phyloP scores from a whole-genome alignment of 1,140 invertebrate genomes.

The Centruroides vittatus region DNA sequence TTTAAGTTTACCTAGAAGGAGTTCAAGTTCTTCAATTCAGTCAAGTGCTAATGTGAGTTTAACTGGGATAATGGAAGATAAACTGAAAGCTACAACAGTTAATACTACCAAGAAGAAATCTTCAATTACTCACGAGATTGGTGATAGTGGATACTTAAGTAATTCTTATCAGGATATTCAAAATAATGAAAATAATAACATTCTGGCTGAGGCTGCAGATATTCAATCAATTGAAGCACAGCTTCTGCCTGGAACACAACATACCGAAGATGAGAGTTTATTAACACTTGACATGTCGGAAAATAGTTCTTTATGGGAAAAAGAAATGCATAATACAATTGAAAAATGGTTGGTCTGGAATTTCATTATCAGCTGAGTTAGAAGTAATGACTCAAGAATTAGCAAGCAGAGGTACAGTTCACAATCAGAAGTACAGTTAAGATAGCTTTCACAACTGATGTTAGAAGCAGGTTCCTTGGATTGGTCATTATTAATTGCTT shows the following conservation, averaged over 20 bases:
- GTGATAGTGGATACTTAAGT: constrained; percentile 63
- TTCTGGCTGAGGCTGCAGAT: constrained; percentile 1
- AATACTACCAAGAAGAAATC: no score
- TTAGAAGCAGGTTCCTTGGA: constrained; percentile 72
- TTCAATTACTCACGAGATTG: constrained; percentile 29
- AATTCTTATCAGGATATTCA: constrained; percentile 29
- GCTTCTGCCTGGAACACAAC: constrained; percentile 34
- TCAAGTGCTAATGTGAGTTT: no score
- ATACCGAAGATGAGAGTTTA: constrained; percentile 28
- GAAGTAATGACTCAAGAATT: constrained; percentile 49
- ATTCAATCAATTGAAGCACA: constrained; percentile 37
- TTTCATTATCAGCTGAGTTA: constrained; percentile 44
- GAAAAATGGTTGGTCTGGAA: constrained; percentile 27
- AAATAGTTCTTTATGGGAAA: constrained; percentile 46
- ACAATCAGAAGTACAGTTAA: constrained; percentile 48
- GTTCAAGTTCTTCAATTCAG: no score
- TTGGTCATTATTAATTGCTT: constrained; percentile 63
- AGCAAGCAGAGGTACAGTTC: constrained; percentile 41
- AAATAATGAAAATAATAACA: constrained; percentile 4
- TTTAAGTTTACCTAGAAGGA: constrained; percentile 4
- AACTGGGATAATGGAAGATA: no score
- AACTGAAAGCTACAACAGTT: no score
- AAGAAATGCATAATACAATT: constrained; percentile 32
- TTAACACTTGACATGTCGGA: constrained; percentile 37
- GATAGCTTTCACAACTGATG: constrained; percentile 64